Base-by-base conservation (phyloP, 2,797 vertebrate species). In the Channallabes apus region DNA sequence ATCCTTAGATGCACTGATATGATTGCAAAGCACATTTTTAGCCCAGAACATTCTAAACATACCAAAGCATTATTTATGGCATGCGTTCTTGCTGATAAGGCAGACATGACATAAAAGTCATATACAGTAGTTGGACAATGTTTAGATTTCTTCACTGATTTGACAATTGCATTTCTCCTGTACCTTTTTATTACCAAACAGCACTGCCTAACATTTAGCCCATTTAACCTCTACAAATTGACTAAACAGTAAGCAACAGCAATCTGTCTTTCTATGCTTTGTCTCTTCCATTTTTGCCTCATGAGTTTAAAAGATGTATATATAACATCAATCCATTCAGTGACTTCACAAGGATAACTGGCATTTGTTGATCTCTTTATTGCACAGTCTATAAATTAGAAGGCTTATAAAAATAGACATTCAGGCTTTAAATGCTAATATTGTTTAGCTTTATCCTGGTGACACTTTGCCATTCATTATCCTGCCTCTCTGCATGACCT, bases 401-500 rank as follows among this genome's bases (percentile, higher is more conserved):
- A 83, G 35, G 61, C 83, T 84, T 89, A 80, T 76, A 71, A 32
- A 3, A 87, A 65, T 88, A 85, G 61, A 90, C 29, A 41, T 73
- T 82, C 81, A 71, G 17, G n/a, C 64, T 62, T 86, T 88, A 87
- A 85, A 90, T 83, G 88, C 59, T 85, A 89, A 87, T 90, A 88
- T 86, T 87, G 65, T 67, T 58, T n/a, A 59, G 69, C 85, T 76
- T 59, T 78, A 41, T 59, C 54, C 20, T 78, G 17, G 61, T 64
- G 15, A 84, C 89, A 89, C 85, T 85, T 78, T 69, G 64, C 29
- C 71, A 86, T 90, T 93, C 88, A 89, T 90, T 86, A 88, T 80
- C 82, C 82, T 71, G 85, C 82, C 89, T 90, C 90, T 89, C 88
- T 62, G 35, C 15, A 15, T 86, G 85, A 89, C 90, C 89, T 90